Evolutionary conservation across 1,140 invertebrate genomes (phyloP).

Genomic region (Manduca sexta): DNA sequence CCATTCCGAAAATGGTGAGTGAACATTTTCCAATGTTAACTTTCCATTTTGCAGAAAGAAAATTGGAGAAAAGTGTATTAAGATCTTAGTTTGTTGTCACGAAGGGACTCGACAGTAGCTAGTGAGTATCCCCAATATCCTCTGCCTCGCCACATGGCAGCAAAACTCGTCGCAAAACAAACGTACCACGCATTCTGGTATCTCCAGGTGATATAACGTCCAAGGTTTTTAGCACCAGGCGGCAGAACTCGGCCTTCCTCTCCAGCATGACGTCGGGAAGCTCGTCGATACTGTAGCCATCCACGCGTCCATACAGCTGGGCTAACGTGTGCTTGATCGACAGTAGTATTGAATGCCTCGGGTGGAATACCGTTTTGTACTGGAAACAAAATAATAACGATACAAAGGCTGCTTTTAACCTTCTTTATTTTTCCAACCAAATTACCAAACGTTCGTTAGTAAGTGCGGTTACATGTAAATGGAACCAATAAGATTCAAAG

Average conservation of each 20-base stretch:
- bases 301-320: slow-evolving; percentile 83
- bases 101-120: too few relatives aligned
- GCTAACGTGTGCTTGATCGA: slow-evolving; percentile 79
- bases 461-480: too few relatives aligned
- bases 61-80: too few relatives aligned
- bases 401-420: background rate
- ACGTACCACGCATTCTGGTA: slow-evolving; percentile 80
- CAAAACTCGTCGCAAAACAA: too few relatives aligned
- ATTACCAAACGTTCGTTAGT: too few relatives aligned
- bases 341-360: slow-evolving; percentile 79
- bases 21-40: too few relatives aligned
- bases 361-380: slow-evolving; percentile 76
- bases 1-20: too few relatives aligned
- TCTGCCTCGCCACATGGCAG: slow-evolving; percentile 76
- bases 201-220: slow-evolving; percentile 84
- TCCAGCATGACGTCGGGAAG: slow-evolving; percentile 81
- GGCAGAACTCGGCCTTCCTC: slow-evolving; percentile 83
- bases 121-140: too few relatives aligned
- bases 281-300: slow-evolving; percentile 81
- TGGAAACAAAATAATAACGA: slow-evolving; percentile 26
- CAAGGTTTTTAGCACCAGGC: slow-evolving; percentile 78
- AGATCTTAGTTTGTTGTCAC: too few relatives aligned
- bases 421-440: background rate
- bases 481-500: too few relatives aligned
- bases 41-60: too few relatives aligned